Evolutionary conservation across 2,797 vertebrate species (phyloP).

Genomic region (Oophaga sylvatica): DNA sequence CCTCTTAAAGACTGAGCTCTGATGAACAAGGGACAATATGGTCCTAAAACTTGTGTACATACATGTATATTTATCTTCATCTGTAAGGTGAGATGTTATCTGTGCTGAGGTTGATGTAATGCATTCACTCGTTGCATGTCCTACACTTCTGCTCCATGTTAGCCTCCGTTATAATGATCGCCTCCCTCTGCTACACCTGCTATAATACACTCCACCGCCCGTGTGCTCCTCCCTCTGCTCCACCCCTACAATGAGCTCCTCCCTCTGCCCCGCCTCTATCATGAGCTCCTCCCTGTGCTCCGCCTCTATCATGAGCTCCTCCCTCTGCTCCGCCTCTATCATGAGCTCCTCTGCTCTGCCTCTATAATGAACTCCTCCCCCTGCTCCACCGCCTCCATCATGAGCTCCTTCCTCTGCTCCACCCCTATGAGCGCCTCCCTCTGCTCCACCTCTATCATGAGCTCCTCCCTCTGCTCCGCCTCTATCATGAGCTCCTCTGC

Average conservation of each 20-base stretch:
- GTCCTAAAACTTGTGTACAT: constrained; percentile 16
- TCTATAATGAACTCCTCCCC: neutral
- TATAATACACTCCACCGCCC: neutral
- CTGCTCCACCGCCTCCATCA: no score
- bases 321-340: neutral
- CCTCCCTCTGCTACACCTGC: neutral
- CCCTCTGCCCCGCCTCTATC: neutral
- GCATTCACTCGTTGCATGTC: neutral
- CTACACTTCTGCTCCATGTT: neutral
- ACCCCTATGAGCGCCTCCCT: neutral
- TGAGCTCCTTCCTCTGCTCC: no score
- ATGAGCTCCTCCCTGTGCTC: neutral
- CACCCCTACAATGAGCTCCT: neutral
- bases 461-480: neutral
- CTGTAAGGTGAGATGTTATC: neutral
- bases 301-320: no score
- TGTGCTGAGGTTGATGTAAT: neutral
- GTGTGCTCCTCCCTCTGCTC: neutral
- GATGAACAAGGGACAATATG: neutral
- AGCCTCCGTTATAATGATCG: neutral
- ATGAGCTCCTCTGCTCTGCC: no score
- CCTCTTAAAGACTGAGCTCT: neutral
- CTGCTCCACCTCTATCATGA: neutral
- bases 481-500: neutral
- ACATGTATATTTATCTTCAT: constrained; percentile 13